A percentile compares a stretch with the other conserved stretches of the same genome.
phyloP scores from a whole-genome alignment of 1,140 invertebrate genomes.

The Drosophila asahinai region DNA sequence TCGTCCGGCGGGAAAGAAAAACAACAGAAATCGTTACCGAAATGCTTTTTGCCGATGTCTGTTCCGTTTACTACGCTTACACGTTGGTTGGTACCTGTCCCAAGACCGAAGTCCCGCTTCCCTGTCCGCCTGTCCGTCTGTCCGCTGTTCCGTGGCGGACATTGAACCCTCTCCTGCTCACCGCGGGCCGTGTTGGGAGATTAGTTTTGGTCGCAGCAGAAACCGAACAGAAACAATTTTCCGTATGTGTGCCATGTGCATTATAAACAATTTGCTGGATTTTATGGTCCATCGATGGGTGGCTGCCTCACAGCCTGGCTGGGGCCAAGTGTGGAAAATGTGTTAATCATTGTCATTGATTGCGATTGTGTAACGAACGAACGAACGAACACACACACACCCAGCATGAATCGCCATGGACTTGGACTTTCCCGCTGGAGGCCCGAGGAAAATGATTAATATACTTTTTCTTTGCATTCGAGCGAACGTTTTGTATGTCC shows the following conservation, averaged over 20 bases:
- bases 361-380: constrained; percentile 37
- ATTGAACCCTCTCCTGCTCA: constrained; percentile 39
- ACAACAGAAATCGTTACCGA: constrained; percentile 46
- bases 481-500: constrained; percentile 18
- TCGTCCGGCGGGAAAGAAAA: constrained; percentile 23
- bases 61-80: constrained; percentile 42
- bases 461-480: constrained; percentile 45
- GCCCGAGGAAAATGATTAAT: constrained; percentile 50
- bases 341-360: constrained; percentile 58
- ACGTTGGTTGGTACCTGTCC: constrained; percentile 27
- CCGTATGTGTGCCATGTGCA: constrained; percentile 55
- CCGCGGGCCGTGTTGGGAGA: constrained; percentile 25
- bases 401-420: background rate
- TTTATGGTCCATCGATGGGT: constrained; percentile 54
- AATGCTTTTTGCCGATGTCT: constrained; percentile 35
- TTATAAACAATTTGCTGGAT: constrained; percentile 53
- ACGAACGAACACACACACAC: background rate
- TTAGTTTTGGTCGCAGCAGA: constrained; percentile 46
- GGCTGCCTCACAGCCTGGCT: constrained; percentile 1
- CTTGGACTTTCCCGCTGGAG: constrained; percentile 44
- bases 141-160: constrained; percentile 27
- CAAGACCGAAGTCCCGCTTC: constrained; percentile 18
- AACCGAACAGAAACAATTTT: constrained; percentile 45
- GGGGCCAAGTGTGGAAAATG: constrained; percentile 50
- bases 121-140: constrained; percentile 10